Evolutionary conservation across 1,140 invertebrate species (phyloP), one percentile per base, ranked within the genome.

Genomic region (Colletes gigas): DNA sequence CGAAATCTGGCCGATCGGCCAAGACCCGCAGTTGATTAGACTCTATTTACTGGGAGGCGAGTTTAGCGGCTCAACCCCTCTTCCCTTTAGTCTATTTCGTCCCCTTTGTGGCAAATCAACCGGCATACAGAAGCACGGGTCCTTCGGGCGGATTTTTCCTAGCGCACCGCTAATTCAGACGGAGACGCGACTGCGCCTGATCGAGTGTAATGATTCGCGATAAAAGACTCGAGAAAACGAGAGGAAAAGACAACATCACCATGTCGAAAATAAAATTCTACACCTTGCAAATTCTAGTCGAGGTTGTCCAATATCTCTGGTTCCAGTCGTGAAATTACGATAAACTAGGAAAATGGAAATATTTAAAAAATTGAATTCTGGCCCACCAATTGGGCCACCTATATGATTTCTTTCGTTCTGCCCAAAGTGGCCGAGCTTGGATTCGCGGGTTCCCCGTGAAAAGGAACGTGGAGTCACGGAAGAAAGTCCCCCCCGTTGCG

Each of bases 91-190:
- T 90, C 91, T 90, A 89, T 91, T 90, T 90, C 91, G 90, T 89
- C 90, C 91, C 91, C 90, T 90, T 92, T 93, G 92, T 84, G 91
- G 92, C 92, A 92, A 93, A 93, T 93, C 90, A 93, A 91, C 88
- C 88, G 88, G 89, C 90, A 92, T 91, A 91, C 89, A 92, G 87
- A 84, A 83, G 88, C 91, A 89, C 87, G 87, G 30, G 88, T 88
- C 88, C 89, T 87, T 84, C 59, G n/a, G 19, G 10, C 54, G 55
- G 69, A 66, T 76, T 82, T 85, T 86, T 83, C 59, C 44, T 76
- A 76, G 78, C 72, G 44, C 47, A 41, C 52, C 55, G 76, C 63
- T 87, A 83, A 86, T 87, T 83, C 71, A 14, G 69, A 17, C 44
- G 39, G 73, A 82, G 39, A 67, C 71, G 17, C 72, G 57, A 55